These are phyloP conservation scores for Oxystoma pomonae DNA, from an alignment of 2,888 invertebrate species.

Conservation along the genomic window DNA sequence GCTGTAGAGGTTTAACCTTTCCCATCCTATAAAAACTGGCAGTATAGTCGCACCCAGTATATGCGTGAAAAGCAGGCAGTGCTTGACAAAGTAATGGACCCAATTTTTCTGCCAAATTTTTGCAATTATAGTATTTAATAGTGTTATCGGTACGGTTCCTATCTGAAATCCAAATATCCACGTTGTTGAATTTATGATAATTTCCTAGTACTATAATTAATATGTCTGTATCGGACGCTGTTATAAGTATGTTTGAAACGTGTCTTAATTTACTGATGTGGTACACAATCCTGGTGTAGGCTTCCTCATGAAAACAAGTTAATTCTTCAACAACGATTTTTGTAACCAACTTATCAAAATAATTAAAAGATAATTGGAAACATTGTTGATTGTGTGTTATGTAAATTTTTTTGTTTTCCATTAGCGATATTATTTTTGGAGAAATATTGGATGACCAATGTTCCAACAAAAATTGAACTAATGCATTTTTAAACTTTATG, in stretches of 20 bases:
- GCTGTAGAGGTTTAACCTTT: conserved; percentile 33
- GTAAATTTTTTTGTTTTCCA: conserved; percentile 30
- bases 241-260: conserved; percentile 21
- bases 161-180: conserved; percentile 24
- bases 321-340: conserved; percentile 13
- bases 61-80: conserved; percentile 34
- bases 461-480: conserved; percentile 32
- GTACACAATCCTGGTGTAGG: conserved; percentile 21
- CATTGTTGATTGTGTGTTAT: conserved; percentile 17
- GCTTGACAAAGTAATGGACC: conserved; percentile 27
- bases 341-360: conserved; percentile 19
- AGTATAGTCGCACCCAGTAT: conserved; percentile 34
- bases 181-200: conserved; percentile 18
- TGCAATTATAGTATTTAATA: conserved; percentile 24
- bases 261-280: conserved; percentile 14
- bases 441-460: conserved; percentile 32
- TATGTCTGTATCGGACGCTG: conserved; percentile 30
- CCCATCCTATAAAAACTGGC: conserved; percentile 34
- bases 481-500: conserved; percentile 27
- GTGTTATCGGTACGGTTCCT: conserved; percentile 26
- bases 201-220: conserved; percentile 28
- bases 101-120: conserved; percentile 26
- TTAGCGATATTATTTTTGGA: conserved; percentile 19
- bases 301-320: conserved; percentile 24
- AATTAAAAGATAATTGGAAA: too few species aligned